phyloP scores from a whole-genome alignment of 1,140 invertebrate species.

The Amphibalanus amphitrite region DNA sequence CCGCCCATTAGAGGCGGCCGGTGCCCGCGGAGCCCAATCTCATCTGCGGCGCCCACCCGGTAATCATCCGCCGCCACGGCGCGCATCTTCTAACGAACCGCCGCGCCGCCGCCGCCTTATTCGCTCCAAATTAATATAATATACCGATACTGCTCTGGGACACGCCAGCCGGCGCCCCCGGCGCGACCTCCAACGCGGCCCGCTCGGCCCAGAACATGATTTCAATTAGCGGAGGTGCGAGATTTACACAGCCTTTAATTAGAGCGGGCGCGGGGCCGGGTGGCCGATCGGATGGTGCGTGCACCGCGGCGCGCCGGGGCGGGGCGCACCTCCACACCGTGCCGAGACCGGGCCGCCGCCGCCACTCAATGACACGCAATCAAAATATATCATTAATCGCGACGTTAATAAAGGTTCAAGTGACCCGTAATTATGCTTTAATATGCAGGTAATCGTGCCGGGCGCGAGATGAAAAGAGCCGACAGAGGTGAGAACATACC shows the following conservation, averaged over 20 bases:
- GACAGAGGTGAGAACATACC: background rate
- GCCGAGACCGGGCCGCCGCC: no score
- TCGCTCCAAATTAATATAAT: slow-evolving; percentile 1
- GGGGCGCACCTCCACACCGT: background rate
- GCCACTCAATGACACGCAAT: background rate
- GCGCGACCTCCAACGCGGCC: background rate
- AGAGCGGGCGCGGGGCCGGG: background rate
- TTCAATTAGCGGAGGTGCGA: background rate
- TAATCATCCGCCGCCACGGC: background rate
- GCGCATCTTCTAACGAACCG: background rate
- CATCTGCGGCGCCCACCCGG: background rate
- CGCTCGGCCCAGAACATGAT: background rate
- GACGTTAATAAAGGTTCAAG: slow-evolving; percentile 1
- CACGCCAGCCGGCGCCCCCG: background rate
- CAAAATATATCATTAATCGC: background rate
- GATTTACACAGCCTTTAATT: slow-evolving; percentile 1
- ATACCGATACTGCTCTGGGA: background rate
- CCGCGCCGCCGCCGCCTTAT: background rate
- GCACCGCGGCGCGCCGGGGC: no score
- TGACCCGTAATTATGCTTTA: background rate
- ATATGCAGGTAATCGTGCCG: background rate
- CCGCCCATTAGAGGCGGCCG: background rate
- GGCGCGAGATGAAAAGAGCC: background rate
- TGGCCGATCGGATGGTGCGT: background rate
- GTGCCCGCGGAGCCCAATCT: background rate